These are phyloP conservation scores for Simalia tracyae DNA, from an alignment of 2,797 vertebrate species.

Conservation along the genomic window DNA sequence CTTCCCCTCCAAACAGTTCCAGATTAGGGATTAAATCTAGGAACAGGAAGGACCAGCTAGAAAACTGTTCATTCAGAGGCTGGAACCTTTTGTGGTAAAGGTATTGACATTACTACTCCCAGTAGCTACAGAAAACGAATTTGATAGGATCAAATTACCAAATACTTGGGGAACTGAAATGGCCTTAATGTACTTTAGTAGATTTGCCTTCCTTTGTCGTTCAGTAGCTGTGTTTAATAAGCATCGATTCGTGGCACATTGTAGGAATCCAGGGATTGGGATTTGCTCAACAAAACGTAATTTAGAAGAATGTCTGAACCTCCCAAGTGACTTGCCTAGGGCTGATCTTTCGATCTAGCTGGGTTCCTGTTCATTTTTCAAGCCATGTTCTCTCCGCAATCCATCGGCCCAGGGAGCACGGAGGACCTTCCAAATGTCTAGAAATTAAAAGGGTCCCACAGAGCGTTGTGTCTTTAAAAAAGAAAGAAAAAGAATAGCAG, in stretches of 20 bases:
- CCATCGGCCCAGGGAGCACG: neutral
- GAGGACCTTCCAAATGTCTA: neutral
- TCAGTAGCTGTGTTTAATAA: neutral
- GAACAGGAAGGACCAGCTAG: neutral
- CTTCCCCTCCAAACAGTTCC: neutral
- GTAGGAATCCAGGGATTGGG: neutral
- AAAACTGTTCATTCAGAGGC: neutral
- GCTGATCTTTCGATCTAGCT: neutral
- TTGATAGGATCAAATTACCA: neutral
- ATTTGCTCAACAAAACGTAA: neutral
- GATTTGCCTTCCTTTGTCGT: neutral
- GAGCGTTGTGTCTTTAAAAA: neutral
- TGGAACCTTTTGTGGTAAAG: neutral
- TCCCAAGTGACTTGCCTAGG: neutral
- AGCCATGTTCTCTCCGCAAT: neutral
- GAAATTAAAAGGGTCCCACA: neutral
- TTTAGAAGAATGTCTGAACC: neutral
- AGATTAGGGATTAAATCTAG: neutral
- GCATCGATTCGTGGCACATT: neutral
- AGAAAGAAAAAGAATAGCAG: neutral
- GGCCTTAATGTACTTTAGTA: neutral
- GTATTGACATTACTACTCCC: neutral
- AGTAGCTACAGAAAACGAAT: neutral
- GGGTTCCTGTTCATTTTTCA: neutral
- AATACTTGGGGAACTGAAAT: neutral